Evolutionary conservation across 2,797 vertebrate genomes (phyloP), one percentile per base, ranked within the genome.

Genomic region (Miichthys miiuy): DNA sequence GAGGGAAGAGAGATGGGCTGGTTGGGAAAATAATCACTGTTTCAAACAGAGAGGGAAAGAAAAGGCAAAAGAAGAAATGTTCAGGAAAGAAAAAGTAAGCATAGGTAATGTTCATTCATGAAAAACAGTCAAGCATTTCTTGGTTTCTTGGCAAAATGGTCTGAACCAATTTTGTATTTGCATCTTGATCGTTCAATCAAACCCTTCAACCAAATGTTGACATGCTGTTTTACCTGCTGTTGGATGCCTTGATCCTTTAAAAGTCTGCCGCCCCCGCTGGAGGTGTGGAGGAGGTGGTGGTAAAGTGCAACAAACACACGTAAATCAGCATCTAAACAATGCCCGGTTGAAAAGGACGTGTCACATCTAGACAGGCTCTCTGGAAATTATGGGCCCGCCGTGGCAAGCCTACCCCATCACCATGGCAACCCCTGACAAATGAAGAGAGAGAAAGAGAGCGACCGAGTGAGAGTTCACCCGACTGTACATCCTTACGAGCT

Each of bases 241-340:
- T 5, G 2, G 1, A 57, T 27, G 21, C 60, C 72, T 50, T 64
- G 52, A 72, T 80, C 67, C 68, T 70, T 25, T 80, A 14, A 84
- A 48, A 65, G 38, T 65, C 77, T 64, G 27, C 23, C 17, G 14
- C 21, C 62, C 57, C 76, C 0, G 27, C 64, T 71, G 70, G 81
- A 83, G 77, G 73, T 61, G 57, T 13, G 48, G 64, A 69, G 74
- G 68, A 77, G 85, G 69, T 62, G 77, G 77, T 47, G 79, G 75
- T 80, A 83, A 90, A 91, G 84, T 84, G 84, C 82, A 85, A 90
- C 83, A 90, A 89, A 91, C 82, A 84, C 23, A 34, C 77, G 81
- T 95, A 94, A 95, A 94, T 95, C 94, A 94, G 87, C 72, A 77
- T 80, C 81, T 47, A 83, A 90, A 93, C 88, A 90, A 90, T 80